A percentile compares a stretch with the other conserved stretches of the same genome.
These are phyloP conservation scores for Engraulis encrasicolus DNA, from an alignment of 2,113 vertebrate genomes.

Conservation along the genomic window DNA sequence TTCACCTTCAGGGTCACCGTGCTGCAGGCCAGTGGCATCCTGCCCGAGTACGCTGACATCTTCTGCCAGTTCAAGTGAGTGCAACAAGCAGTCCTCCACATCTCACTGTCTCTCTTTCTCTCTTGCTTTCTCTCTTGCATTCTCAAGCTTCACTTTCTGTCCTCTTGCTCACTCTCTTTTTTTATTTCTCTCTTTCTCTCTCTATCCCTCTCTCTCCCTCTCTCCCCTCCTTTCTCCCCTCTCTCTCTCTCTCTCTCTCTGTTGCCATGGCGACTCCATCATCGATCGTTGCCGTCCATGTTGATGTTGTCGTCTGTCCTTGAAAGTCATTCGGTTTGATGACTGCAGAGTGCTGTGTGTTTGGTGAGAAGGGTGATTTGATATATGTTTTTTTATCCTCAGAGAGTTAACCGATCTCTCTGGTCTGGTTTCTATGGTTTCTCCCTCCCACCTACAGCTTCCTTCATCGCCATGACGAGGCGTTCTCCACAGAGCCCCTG, in stretches of 20 bases:
- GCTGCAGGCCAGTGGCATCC: slow-evolving; percentile 90
- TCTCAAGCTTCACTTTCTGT: no score
- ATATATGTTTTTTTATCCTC: neutral
- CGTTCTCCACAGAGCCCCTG: slow-evolving; percentile 96
- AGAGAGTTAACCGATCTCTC: slow-evolving; percentile 9
- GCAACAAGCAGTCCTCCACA: neutral
- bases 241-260: neutral
- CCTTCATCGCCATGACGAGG: slow-evolving; percentile 96
- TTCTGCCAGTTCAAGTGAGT: slow-evolving; percentile 99
- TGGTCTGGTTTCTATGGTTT: no score
- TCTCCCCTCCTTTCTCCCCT: no score
- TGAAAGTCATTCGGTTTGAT: no score
- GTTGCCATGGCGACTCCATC: slow-evolving; percentile 31
- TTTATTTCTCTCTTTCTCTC: no score
- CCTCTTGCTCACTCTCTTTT: no score
- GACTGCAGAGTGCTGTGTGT: no score
- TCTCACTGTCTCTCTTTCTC: no score
- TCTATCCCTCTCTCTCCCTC: no score
- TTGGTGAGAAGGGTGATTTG: no score
- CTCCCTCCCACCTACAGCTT: slow-evolving; percentile 79
- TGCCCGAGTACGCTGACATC: slow-evolving; percentile 93
- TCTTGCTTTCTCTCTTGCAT: no score
- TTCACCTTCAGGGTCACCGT: slow-evolving; percentile 98
- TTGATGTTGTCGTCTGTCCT: no score
- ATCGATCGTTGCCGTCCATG: neutral